phyloP scores from a whole-genome alignment of 2,797 vertebrate species.

The Phrynocephalus vlangalii region DNA sequence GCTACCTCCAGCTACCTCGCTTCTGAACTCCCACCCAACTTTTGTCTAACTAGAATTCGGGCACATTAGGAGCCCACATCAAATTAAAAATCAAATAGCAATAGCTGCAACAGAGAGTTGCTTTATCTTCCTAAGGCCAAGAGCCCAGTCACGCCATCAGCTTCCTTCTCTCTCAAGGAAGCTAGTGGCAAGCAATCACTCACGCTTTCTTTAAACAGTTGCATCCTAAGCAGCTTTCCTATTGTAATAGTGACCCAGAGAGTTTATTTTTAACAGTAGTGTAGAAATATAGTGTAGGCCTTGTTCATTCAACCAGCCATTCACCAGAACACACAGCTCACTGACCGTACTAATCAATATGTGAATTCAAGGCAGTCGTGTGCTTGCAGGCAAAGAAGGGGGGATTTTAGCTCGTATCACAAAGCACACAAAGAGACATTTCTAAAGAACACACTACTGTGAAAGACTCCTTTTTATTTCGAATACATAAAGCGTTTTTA shows the following conservation, averaged over 20 bases:
- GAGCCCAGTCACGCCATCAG: background rate
- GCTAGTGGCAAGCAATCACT: background rate
- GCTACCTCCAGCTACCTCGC: background rate
- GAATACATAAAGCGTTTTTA: conserved; percentile 30
- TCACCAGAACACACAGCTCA: conserved; percentile 12
- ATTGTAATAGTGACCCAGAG: conserved; percentile 20
- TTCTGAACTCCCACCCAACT: background rate
- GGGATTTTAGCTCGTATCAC: conserved; percentile 55
- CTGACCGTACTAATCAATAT: conserved; percentile 31
- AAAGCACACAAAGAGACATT: conserved; percentile 33
- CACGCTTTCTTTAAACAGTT: background rate
- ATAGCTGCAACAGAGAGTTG: background rate
- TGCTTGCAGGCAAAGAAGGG: conserved; percentile 32
- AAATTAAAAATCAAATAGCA: background rate
- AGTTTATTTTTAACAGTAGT: background rate
- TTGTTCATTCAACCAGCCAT: conserved; percentile 15
- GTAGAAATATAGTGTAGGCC: conserved; percentile 37
- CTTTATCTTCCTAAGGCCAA: background rate
- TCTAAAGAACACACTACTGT: conserved; percentile 49
- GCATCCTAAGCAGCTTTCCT: conserved; percentile 12
- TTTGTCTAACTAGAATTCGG: background rate
- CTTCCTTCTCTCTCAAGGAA: background rate
- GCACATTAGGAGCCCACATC: background rate
- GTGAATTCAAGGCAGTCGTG: conserved; percentile 42
- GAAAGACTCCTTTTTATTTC: conserved; percentile 14